Percentiles rank a stretch among this genome's conserved stretches.
phyloP scores from a whole-genome alignment of 2,888 invertebrate species.

The Dicyrtomina minuta region DNA sequence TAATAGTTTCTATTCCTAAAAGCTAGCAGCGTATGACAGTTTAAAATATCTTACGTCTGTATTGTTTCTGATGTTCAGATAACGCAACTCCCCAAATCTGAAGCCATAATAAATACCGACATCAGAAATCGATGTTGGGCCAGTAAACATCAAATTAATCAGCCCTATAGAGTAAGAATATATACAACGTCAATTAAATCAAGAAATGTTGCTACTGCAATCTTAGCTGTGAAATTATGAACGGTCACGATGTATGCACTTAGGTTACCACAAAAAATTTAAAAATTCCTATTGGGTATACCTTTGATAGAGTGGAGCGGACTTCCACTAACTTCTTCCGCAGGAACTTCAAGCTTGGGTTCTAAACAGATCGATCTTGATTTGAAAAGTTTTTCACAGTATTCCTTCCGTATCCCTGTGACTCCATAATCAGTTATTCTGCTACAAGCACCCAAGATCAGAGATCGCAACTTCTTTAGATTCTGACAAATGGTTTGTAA shows the following conservation, averaged over 20 bases:
- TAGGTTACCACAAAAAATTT: too few species aligned
- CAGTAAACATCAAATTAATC: constrained; percentile 34
- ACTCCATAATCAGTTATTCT: constrained; percentile 38
- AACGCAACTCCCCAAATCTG: constrained; percentile 33
- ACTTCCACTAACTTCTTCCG: constrained; percentile 32
- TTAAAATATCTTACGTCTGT: constrained; percentile 30
- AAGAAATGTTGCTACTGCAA: neutral
- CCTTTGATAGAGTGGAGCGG: constrained; percentile 33
- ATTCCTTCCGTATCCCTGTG: constrained; percentile 31
- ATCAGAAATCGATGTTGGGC: constrained; percentile 34
- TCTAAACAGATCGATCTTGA: constrained; percentile 38
- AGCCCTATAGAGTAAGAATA: constrained; percentile 19
- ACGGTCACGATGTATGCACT: neutral
- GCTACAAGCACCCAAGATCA: constrained; percentile 30
- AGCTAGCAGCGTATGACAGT: too few species aligned
- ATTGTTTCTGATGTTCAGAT: constrained; percentile 36
- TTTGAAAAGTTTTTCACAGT: constrained; percentile 35
- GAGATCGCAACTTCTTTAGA: constrained; percentile 28
- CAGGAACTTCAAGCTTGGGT: constrained; percentile 30
- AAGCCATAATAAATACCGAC: constrained; percentile 40
- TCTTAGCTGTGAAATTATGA: too few species aligned
- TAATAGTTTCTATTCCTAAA: neutral
- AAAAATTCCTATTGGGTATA: neutral
- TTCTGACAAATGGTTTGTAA: constrained; percentile 34
- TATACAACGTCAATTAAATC: neutral